phyloP scores from a whole-genome alignment of 2,888 invertebrate genomes.

The Brenthis ino region DNA sequence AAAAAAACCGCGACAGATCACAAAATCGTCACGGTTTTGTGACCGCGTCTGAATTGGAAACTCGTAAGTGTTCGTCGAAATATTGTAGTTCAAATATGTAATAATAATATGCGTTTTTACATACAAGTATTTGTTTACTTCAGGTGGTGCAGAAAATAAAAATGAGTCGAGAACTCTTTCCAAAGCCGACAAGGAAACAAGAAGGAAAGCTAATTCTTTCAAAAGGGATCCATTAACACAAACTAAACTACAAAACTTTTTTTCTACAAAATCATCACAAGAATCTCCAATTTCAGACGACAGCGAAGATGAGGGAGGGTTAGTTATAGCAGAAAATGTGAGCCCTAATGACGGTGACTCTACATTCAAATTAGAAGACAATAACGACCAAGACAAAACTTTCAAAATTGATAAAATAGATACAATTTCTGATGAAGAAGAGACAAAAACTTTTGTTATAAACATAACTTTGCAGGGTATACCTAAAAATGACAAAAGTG shows the following conservation, averaged over 20 bases:
- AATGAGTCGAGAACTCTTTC: conserved; percentile 57
- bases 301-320: conserved; percentile 58
- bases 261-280: conserved; percentile 59
- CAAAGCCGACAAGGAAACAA: conserved; percentile 71
- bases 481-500: conserved; percentile 48
- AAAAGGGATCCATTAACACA: conserved; percentile 76
- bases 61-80: conserved; percentile 22
- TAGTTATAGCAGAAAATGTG: conserved; percentile 62
- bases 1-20: conserved; percentile 54
- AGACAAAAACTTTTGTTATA: conserved; percentile 63
- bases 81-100: conserved; percentile 4
- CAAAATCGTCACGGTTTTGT: conserved; percentile 57
- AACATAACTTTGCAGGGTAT: conserved; percentile 74
- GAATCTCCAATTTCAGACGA: conserved; percentile 53
- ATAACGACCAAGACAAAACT: conserved; percentile 55
- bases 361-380: conserved; percentile 50
- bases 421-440: conserved; percentile 35
- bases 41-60: conserved; percentile 65
- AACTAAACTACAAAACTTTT: conserved; percentile 73
- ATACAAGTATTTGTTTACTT: conserved; percentile 32
- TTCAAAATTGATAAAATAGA: conserved; percentile 52
- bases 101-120: conserved; percentile 6
- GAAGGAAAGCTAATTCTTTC: conserved; percentile 73
- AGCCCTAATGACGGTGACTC: conserved; percentile 49
- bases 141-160: conserved; percentile 50